A percentile compares a stretch with the other conserved stretches of the same genome.
These are phyloP conservation scores for Larimichthys polyactis DNA, from an alignment of 2,113 vertebrate species.

Conservation along the genomic window DNA sequence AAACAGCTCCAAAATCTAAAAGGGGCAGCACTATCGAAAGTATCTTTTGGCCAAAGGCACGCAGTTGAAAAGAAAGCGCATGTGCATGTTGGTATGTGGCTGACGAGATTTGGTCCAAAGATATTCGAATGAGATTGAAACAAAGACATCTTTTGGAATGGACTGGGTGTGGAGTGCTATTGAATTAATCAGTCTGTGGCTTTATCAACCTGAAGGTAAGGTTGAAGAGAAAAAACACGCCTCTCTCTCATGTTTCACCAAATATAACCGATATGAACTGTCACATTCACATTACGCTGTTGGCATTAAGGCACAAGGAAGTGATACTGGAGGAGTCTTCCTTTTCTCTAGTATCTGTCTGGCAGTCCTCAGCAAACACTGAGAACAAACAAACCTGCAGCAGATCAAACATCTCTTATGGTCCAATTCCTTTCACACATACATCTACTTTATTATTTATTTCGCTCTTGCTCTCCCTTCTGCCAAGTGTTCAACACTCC, in stretches of 20 bases:
- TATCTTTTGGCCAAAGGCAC: not conserved
- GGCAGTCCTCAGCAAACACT: constrained; percentile 58
- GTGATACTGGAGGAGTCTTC: constrained; percentile 4
- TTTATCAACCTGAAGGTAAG: constrained; percentile 11
- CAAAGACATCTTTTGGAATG: constrained; percentile 29
- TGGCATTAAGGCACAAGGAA: no score
- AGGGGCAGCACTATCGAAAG: not conserved
- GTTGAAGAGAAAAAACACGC: constrained; percentile 30
- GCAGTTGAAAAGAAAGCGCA: not conserved
- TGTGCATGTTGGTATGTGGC: constrained; percentile 15
- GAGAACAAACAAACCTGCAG: constrained; percentile 50
- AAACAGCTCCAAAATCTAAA: constrained; percentile 1
- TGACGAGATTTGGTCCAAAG: not conserved
- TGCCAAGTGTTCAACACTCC: constrained; percentile 5
- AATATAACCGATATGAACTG: constrained; percentile 22
- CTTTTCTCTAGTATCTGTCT: constrained; percentile 34
- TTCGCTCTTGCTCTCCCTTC: not conserved
- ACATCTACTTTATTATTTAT: constrained; percentile 3
- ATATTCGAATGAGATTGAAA: constrained; percentile 32
- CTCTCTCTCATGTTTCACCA: constrained; percentile 23
- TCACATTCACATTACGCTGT: constrained; percentile 32
- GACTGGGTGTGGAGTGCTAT: constrained; percentile 23
- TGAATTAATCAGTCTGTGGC: constrained; percentile 30
- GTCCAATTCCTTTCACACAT: constrained; percentile 13
- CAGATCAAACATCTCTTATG: constrained; percentile 42